A percentile compares a stretch with the other conserved stretches of the same genome.
Conservation (phyloP, 1,140 invertebrate species). For the Drosophila sturtevanti region DNA sequence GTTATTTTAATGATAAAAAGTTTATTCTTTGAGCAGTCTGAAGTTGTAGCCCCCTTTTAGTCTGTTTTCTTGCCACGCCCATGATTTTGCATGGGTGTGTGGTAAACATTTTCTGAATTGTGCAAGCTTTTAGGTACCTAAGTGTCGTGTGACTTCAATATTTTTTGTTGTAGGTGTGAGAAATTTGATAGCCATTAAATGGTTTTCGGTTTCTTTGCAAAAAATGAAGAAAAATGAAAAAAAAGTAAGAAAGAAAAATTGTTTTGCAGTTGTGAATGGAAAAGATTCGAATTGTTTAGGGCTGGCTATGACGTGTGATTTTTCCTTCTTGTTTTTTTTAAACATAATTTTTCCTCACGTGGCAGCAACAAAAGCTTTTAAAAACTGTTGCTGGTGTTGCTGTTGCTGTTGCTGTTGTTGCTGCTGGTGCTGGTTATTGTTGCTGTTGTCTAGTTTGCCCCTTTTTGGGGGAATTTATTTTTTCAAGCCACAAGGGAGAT, state of each 20-base stretch:
- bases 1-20: no score
- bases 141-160: conserved; percentile 38
- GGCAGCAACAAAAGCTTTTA: not conserved
- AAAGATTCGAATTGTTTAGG: not conserved
- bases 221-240: conserved; percentile 48
- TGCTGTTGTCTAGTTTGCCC: not conserved
- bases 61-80: no score
- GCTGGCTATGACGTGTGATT: not conserved
- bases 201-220: conserved; percentile 44
- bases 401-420: not conserved
- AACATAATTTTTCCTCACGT: conserved; percentile 3
- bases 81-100: not conserved
- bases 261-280: conserved; percentile 51
- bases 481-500: conserved; percentile 2
- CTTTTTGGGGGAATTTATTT: conserved; percentile 6
- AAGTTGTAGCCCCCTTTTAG: not conserved
- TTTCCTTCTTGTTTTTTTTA: not conserved
- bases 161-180: conserved; percentile 68
- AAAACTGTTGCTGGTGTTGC: not conserved
- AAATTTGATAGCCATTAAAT: conserved; percentile 58
- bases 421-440: not conserved
- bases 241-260: not conserved
- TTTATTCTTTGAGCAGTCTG: no score
- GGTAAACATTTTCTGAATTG: conserved; percentile 33
- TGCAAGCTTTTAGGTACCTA: conserved; percentile 72